Percentiles rank a stretch among this genome's conserved stretches.
phyloP scores from a whole-genome alignment of 2,113 vertebrate species.

The Fukomys damarensis region DNA sequence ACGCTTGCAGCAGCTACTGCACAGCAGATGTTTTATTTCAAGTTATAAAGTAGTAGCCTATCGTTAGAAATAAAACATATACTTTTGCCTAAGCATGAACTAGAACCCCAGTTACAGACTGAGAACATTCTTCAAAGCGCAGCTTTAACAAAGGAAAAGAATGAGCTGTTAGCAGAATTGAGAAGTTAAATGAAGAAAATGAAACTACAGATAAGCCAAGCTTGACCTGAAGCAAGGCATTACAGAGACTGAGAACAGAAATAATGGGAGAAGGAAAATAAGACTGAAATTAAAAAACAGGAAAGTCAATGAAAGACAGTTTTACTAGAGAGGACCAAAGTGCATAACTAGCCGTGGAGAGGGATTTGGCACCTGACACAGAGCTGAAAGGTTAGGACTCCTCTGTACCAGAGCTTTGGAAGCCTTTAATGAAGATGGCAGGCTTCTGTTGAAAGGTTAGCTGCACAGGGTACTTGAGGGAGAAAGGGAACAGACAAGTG shows the following conservation, averaged over 20 bases:
- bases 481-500: slow-evolving; percentile 60
- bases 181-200: slow-evolving; percentile 66
- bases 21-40: slow-evolving; percentile 37
- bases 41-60: slow-evolving; percentile 4
- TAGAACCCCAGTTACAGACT: not conserved
- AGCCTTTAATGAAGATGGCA: slow-evolving; percentile 32
- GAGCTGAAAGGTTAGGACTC: slow-evolving; percentile 32
- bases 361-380: not conserved
- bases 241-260: slow-evolving; percentile 19
- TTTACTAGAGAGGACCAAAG: slow-evolving; percentile 33
- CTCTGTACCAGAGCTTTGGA: slow-evolving; percentile 40
- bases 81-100: slow-evolving; percentile 26
- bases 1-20: not conserved
- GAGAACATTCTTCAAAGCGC: slow-evolving; percentile 43
- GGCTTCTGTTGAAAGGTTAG: slow-evolving; percentile 54
- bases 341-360: slow-evolving; percentile 25
- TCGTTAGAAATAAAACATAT: slow-evolving; percentile 35
- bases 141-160: slow-evolving; percentile 50
- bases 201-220: not conserved
- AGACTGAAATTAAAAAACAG: slow-evolving; percentile 75
- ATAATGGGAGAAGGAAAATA: slow-evolving; percentile 61
- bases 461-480: slow-evolving; percentile 57
- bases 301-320: slow-evolving; percentile 72
- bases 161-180: slow-evolving; percentile 47
- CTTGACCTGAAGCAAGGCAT: slow-evolving; percentile 10